Percentiles rank a stretch among this genome's conserved stretches.
These are phyloP conservation scores for Microtus montanus DNA, from an alignment of 2,113 vertebrate species.

Conservation along the genomic window DNA sequence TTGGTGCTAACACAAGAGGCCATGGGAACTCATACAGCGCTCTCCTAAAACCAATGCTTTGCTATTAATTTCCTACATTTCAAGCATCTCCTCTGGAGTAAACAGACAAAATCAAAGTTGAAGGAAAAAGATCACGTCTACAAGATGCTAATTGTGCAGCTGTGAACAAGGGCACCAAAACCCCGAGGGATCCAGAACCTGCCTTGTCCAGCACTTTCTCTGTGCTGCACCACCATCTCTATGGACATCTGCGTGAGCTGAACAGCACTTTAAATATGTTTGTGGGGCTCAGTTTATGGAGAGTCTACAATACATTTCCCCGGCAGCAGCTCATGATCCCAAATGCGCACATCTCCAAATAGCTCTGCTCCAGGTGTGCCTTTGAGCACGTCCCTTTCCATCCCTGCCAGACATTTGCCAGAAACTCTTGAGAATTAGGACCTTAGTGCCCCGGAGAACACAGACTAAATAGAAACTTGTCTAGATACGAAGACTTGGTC, in stretches of 20 bases:
- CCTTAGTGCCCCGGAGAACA: not conserved
- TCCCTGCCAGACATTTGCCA: not conserved
- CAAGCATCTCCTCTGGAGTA: constrained; percentile 26
- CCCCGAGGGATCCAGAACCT: not conserved
- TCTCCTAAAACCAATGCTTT: constrained; percentile 22
- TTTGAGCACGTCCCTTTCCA: not conserved
- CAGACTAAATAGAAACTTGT: not conserved
- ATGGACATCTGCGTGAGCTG: not conserved
- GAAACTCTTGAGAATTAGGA: not conserved
- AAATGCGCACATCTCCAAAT: not conserved
- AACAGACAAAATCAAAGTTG: not conserved
- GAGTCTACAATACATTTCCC: not conserved
- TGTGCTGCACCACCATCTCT: not conserved
- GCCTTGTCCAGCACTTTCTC: not conserved
- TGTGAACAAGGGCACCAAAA: not conserved
- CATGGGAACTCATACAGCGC: not conserved
- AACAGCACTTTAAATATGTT: not conserved
- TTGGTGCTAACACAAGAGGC: not conserved
- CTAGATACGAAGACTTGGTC: constrained; percentile 29
- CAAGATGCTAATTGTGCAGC: not conserved
- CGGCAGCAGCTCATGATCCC: not conserved
- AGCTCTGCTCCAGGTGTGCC: not conserved
- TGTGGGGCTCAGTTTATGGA: constrained; percentile 1
- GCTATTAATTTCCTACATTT: not conserved
- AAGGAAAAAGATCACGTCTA: not conserved